Evolutionary conservation across 2,888 invertebrate genomes (phyloP).

Genomic region (Hoplodrina ambigua): DNA sequence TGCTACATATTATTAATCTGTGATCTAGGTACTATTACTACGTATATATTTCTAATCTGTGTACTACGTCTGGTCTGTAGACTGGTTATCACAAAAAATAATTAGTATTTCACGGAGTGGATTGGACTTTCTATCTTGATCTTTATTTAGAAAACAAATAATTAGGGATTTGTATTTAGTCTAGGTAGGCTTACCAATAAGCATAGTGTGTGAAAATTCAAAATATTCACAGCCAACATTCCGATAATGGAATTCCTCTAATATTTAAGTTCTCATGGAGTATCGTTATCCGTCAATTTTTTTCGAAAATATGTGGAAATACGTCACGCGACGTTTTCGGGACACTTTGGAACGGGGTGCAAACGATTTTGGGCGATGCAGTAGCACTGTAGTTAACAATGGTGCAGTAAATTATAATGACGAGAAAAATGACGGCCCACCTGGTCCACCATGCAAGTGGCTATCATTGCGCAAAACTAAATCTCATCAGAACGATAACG

Average conservation of each 20-base stretch:
- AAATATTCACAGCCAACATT: constrained; percentile 17
- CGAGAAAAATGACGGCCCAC: constrained; percentile 69
- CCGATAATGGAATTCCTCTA: constrained; percentile 50
- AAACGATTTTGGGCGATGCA: constrained; percentile 87
- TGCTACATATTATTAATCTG: too few relatives aligned
- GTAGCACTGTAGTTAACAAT: constrained; percentile 81
- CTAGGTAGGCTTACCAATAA: background rate
- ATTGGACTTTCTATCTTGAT: constrained; percentile 2
- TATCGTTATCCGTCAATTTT: constrained; percentile 29
- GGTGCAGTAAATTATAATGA: constrained; percentile 71
- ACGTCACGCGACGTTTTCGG: constrained; percentile 87
- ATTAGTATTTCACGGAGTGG: background rate
- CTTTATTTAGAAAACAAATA: constrained; percentile 5
- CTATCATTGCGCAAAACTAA: constrained; percentile 72
- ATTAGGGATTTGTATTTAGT: background rate
- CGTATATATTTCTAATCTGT: too few relatives aligned
- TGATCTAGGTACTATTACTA: too few relatives aligned
- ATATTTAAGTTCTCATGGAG: constrained; percentile 15
- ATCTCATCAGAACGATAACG: constrained; percentile 68
- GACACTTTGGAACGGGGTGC: constrained; percentile 87
- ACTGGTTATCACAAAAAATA: too few relatives aligned
- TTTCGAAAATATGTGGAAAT: constrained; percentile 87
- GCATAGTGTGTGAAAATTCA: constrained; percentile 7
- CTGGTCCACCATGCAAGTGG: constrained; percentile 71
- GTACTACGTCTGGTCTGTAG: too few relatives aligned